Evolutionary conservation across 2,888 invertebrate genomes (phyloP).

Genomic region (Iselma pallidipennis): DNA sequence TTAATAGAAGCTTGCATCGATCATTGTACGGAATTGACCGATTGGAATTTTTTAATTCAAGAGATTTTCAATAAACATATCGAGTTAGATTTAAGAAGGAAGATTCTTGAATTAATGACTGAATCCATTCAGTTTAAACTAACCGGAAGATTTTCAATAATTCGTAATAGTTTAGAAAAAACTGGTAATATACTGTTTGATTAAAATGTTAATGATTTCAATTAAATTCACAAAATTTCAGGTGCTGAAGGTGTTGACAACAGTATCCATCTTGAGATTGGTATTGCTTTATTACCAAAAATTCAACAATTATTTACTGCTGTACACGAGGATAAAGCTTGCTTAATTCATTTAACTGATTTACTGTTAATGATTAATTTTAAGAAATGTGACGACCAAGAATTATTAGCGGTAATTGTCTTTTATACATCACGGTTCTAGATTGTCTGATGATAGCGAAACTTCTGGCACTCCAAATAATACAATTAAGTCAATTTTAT

Average conservation of each 20-base stretch:
- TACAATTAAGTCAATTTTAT: too few relatives aligned
- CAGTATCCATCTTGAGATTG: neutral
- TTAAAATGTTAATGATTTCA: neutral
- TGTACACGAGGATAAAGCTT: neutral
- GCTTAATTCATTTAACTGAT: neutral
- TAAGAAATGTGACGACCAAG: neutral
- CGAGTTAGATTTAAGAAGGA: neutral
- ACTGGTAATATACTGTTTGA: neutral
- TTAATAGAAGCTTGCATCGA: neutral
- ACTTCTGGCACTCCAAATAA: too few relatives aligned
- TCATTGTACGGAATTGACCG: neutral
- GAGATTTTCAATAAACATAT: neutral
- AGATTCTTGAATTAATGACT: neutral
- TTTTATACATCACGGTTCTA: too few relatives aligned
- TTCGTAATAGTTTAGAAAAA: neutral
- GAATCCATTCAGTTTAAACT: neutral
- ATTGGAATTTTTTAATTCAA: neutral
- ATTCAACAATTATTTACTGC: neutral
- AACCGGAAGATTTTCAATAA: neutral
- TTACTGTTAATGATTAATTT: neutral
- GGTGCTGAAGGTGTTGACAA: neutral
- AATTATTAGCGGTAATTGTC: neutral
- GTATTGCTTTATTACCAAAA: neutral
- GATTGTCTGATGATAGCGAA: too few relatives aligned
- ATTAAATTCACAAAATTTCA: neutral